Base-by-base conservation (phyloP, 1,140 invertebrate species). In the Pentalonia nigronervosa region DNA sequence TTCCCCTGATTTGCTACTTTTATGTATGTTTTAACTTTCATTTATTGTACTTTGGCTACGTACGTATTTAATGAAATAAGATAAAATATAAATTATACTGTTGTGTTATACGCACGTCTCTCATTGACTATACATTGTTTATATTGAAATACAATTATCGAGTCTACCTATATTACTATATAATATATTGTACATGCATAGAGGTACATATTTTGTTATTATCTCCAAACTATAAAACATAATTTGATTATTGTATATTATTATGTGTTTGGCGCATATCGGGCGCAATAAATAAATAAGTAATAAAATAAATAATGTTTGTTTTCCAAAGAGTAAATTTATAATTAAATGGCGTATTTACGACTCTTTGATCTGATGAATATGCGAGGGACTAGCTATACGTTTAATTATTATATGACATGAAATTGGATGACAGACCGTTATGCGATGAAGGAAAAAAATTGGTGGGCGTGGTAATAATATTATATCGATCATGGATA, bases 271-370 rank as follows among this genome's bases (percentile, higher is more conserved):
- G 60, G 60, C 30, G 60, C n/a, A 67, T n/a, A 67, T 67, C 60
- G n/a, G n/a, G 30, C 60, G 11, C 60, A 67, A 67, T 67, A n/a
- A 67, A 67, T 6, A 67, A 67, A 67, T 67, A 67, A 30, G 30
- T 67, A n/a, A 67, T 67, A 67, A n/a, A 67, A n/a, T 67, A n/a
- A 67, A 67, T 67, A 67, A 30, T 67, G 60, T 67, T 67, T 67
- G 30, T 56, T 56, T 67, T 67, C 30, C 11, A 67, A 67, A n/a
- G 11, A 4, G 30, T 67, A 67, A 67, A 67, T n/a, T 67, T 67
- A 11, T 67, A 67, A 67, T 67, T 11, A 67, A 67, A 30, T 11
- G 60, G 60, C 11, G 25, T n/a, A n/a, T 67, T 14, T 67, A 67
- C 30, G 60, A 67, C 30, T 11, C 9, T 67, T n/a, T n/a, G 11